Conservation (phyloP, 2,797 vertebrate species). For the Neostethus bicornis region DNA sequence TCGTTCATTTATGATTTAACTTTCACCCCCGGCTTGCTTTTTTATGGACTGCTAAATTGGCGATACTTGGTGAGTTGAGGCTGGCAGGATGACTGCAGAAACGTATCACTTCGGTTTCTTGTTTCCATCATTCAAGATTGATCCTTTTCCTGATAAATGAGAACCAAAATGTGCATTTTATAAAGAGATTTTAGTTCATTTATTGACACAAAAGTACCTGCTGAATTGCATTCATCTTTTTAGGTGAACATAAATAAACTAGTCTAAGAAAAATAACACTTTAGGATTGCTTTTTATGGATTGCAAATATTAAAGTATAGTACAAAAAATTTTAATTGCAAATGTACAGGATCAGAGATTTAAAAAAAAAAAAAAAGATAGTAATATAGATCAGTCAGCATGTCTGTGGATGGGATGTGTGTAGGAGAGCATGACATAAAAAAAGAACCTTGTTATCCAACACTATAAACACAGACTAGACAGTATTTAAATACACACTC, state of each 20-base stretch:
- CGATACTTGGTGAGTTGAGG: no score
- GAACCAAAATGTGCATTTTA: background rate
- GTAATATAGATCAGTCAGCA: background rate
- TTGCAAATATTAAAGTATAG: no score
- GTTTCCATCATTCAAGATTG: background rate
- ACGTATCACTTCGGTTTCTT: background rate
- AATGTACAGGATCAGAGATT: no score
- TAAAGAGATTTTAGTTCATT: background rate
- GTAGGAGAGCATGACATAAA: slow-evolving; percentile 14
- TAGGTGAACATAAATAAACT: no score
- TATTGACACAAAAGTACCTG: no score
- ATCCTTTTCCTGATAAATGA: background rate
- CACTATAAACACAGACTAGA: slow-evolving; percentile 68
- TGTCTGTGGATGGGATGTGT: slow-evolving; percentile 17
- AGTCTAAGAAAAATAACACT: no score
- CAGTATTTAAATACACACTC: slow-evolving; percentile 84
- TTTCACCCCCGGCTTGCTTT: background rate
- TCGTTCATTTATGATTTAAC: background rate
- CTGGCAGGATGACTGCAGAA: background rate
- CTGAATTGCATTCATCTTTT: no score
- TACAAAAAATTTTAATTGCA: no score
- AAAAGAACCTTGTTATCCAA: slow-evolving; percentile 52
- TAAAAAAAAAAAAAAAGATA: no score
- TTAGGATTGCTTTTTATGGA: no score
- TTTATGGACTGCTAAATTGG: background rate